phyloP scores from a whole-genome alignment of 2,797 vertebrate genomes.

The Acomys russatus region DNA sequence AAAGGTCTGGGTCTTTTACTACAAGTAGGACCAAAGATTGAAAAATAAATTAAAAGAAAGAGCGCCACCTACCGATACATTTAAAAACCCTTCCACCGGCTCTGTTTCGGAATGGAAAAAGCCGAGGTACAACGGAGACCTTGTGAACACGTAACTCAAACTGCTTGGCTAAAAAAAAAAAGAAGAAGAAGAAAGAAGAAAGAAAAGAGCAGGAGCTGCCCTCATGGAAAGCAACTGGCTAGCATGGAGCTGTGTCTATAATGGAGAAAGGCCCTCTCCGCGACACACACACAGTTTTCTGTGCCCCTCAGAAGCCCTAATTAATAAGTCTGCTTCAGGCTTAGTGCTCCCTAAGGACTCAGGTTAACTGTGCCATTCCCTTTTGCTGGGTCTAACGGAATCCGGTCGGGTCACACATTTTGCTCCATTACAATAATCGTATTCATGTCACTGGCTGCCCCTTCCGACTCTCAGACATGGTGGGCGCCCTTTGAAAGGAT shows the following conservation, averaged over 20 bases:
- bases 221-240: background rate
- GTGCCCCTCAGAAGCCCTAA: constrained; percentile 69
- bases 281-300: background rate
- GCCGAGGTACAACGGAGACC: constrained; percentile 60
- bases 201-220: background rate
- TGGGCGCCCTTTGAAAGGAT: constrained; percentile 73
- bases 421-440: constrained; percentile 71
- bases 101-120: constrained; percentile 66
- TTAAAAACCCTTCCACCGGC: constrained; percentile 62
- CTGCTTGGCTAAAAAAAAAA: constrained; percentile 4
- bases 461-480: constrained; percentile 65
- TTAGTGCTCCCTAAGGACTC: constrained; percentile 61
- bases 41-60: constrained; percentile 89
- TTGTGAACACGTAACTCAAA: constrained; percentile 61
- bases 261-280: background rate
- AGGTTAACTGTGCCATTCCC: constrained; percentile 70
- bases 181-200: background rate
- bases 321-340: constrained; percentile 77
- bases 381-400: constrained; percentile 69
- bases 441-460: constrained; percentile 74
- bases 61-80: constrained; percentile 90
- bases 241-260: background rate
- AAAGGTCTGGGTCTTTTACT: constrained; percentile 57
- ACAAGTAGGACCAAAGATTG: constrained; percentile 73
- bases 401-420: constrained; percentile 70